Evolutionary conservation across 2,113 vertebrate genomes (phyloP), one percentile per base, ranked within the genome.

Genomic region (Phoenicopterus ruber): DNA sequence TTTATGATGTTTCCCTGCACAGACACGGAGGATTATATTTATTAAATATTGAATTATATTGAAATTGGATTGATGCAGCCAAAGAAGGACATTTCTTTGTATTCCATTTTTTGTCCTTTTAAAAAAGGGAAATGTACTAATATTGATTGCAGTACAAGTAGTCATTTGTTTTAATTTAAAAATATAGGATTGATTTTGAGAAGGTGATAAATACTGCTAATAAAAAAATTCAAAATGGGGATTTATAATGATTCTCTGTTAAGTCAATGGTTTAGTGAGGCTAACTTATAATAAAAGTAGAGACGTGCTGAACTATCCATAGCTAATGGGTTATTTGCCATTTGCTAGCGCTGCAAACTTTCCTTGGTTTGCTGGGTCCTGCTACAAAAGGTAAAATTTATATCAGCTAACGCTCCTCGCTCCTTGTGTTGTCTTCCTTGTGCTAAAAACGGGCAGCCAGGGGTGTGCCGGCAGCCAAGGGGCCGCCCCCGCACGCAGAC

Each of bases 81-180:
- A 82, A 95, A 97, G 97, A 97, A 91, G 91, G 96, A 94, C 96
- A 91, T 97, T 97, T 98, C 97, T 97, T 97, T 90, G 91, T 76
- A 83, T 94, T 94, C 79, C 69, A 89, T 96, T 97, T 96, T 90
- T 96, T 87, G 78, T 86, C 87, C 94, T 79, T 97, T 95, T 90
- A 94, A 96, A 94, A 97, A 97, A 97, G 92, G 96, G 95, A 96
- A 97, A 97, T 97, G 96, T 92, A 80, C 96, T 93, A 82, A 96
- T 98, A 98, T 98, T 88, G 98, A 98, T 97, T 93, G 69, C 54
- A 93, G 89, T 83, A 91, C 96, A 96, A 98, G 92, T 81, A 97
- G 93, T 97, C 96, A 97, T 98, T 98, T 98, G 95, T 98, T 98
- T 98, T 98, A 82, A 98, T 98, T 98, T 97, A 97, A 96, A 98